phyloP scores from a whole-genome alignment of 2,113 vertebrate species.

The Amblyornis subalaris region DNA sequence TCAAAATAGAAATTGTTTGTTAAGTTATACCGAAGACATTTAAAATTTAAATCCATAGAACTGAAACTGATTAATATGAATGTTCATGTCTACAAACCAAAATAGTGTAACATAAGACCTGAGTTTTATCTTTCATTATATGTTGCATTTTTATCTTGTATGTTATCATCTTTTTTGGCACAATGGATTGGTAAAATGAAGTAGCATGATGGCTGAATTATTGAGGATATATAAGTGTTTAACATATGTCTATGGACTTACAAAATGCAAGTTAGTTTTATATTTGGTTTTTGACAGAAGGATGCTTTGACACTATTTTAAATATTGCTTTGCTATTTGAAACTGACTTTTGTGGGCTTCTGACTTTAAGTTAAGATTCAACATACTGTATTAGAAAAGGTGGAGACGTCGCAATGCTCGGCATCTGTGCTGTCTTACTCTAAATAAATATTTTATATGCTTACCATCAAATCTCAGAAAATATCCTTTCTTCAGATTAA shows the following conservation, averaged over 20 bases:
- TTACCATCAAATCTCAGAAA: background rate
- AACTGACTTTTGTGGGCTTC: background rate
- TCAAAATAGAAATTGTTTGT: background rate
- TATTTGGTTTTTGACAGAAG: background rate
- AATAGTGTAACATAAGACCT: background rate
- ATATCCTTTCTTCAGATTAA: background rate
- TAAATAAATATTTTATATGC: background rate
- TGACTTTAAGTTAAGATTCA: background rate
- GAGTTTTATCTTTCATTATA: background rate
- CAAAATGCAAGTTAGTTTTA: background rate
- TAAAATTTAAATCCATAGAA: background rate
- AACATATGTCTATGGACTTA: background rate
- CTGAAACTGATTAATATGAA: background rate
- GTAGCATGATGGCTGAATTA: background rate
- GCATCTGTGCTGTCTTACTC: background rate
- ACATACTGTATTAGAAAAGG: background rate
- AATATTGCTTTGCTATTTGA: background rate
- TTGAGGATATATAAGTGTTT: background rate
- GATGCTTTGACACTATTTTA: background rate
- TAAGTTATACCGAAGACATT: background rate
- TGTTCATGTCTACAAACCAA: background rate
- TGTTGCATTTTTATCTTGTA: background rate
- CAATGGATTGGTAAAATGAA: background rate
- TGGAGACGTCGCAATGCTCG: background rate
- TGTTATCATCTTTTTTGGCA: background rate